Conservation (phyloP, 2,888 invertebrate genomes). For the Acrocera orbiculus region DNA sequence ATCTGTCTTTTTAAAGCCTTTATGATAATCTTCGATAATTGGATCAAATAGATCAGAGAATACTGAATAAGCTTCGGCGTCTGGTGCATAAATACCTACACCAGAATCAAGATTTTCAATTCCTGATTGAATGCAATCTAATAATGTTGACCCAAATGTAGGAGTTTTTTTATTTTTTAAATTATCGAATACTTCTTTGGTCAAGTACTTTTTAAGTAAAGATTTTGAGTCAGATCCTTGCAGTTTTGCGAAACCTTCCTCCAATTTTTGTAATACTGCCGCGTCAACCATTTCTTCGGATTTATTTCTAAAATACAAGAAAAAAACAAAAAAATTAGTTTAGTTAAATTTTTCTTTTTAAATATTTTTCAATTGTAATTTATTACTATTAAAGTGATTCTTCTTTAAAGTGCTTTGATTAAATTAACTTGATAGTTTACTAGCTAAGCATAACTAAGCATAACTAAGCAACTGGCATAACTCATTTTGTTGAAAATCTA, state of each 20-base stretch:
- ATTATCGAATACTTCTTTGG: constrained; percentile 77
- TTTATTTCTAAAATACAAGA: constrained; percentile 41
- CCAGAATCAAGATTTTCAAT: constrained; percentile 92
- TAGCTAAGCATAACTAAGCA: too few relatives aligned
- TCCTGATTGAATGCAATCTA: constrained; percentile 94
- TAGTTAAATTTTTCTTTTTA: too few relatives aligned
- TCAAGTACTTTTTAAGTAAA: constrained; percentile 87
- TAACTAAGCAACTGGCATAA: too few relatives aligned
- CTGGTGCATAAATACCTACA: constrained; percentile 94
- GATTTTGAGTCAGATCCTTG: constrained; percentile 83
- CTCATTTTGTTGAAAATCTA: too few relatives aligned
- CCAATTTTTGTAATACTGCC: constrained; percentile 77
- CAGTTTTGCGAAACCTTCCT: constrained; percentile 77
- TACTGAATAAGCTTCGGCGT: constrained; percentile 84
- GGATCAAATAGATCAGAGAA: constrained; percentile 91
- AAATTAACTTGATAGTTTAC: too few relatives aligned
- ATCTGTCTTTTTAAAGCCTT: constrained; percentile 85
- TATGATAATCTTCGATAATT: constrained; percentile 95
- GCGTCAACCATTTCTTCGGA: constrained; percentile 79
- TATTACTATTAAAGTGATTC: too few relatives aligned
- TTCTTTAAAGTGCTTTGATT: too few relatives aligned
- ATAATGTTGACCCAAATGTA: constrained; percentile 76
- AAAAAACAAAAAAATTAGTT: constrained; percentile 9
- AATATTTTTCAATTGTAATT: too few relatives aligned
- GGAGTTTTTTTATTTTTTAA: constrained; percentile 81